phyloP scores from a whole-genome alignment of 1,140 invertebrate species.

The Caenorhabditis inopinata region DNA sequence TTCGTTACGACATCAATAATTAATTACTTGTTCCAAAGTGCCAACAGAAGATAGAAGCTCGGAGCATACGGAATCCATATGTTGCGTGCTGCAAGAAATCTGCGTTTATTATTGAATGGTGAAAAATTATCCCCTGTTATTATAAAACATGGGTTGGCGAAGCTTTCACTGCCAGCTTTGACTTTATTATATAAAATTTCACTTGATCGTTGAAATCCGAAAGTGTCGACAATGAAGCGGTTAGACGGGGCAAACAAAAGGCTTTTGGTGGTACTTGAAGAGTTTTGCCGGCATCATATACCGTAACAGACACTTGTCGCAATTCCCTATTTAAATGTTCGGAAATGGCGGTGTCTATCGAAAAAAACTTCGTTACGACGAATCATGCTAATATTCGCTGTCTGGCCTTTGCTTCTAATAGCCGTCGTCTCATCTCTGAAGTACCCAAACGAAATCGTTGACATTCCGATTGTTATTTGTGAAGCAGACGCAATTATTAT shows the following conservation, averaged over 20 bases:
- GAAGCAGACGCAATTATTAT: slow-evolving; percentile 58
- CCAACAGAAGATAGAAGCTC: too few species aligned
- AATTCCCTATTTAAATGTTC: slow-evolving; percentile 17
- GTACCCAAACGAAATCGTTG: slow-evolving; percentile 63
- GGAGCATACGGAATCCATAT: too few species aligned
- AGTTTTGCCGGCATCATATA: slow-evolving; percentile 1
- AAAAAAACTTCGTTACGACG: slow-evolving; percentile 5
- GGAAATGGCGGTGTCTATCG: background rate
- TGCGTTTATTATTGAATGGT: too few species aligned
- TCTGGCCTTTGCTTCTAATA: background rate
- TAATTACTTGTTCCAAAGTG: too few species aligned
- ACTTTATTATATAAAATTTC: slow-evolving; percentile 20
- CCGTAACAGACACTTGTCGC: slow-evolving; percentile 24
- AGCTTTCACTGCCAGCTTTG: background rate
- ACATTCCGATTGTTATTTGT: slow-evolving; percentile 63
- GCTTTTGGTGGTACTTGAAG: slow-evolving; percentile 4
- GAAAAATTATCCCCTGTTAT: too few species aligned
- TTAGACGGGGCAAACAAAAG: slow-evolving; percentile 5
- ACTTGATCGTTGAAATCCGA: slow-evolving; percentile 31
- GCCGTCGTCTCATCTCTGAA: slow-evolving; percentile 28
- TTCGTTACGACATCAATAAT: too few species aligned
- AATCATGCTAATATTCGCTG: slow-evolving; percentile 10
- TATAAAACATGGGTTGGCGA: too few species aligned
- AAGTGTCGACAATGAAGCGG: slow-evolving; percentile 26
- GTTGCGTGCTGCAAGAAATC: too few species aligned